Evolutionary conservation across 2,797 vertebrate genomes (phyloP).

Genomic region (Phalloptychus januarius): DNA sequence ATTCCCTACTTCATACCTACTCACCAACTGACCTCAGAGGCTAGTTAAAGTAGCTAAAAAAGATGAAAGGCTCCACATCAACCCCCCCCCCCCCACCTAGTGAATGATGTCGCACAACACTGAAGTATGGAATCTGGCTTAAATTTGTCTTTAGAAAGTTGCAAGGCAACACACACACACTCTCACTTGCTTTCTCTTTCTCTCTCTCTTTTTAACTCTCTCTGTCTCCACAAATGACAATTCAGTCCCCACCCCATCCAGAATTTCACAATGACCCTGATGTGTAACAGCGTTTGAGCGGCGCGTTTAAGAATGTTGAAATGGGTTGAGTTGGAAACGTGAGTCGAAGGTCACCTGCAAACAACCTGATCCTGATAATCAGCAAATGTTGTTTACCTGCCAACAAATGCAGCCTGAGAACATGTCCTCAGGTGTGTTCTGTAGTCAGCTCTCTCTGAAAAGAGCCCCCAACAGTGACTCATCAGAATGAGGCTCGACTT

Average conservation of each 20-base stretch:
- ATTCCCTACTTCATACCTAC: background rate
- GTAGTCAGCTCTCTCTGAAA: background rate
- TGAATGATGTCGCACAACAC: background rate
- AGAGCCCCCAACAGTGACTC: background rate
- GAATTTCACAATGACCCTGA: background rate
- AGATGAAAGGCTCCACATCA: background rate
- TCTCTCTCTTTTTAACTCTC: too few relatives aligned
- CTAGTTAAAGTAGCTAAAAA: background rate
- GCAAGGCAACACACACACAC: background rate
- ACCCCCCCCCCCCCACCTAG: too few relatives aligned
- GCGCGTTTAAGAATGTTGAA: background rate
- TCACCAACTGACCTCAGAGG: background rate
- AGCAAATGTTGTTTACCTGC: slow-evolving; percentile 41
- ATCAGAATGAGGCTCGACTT: background rate
- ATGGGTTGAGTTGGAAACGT: slow-evolving; percentile 19
- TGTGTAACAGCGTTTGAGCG: background rate
- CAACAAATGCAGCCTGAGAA: slow-evolving; percentile 34
- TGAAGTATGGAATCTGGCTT: background rate
- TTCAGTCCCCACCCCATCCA: background rate
- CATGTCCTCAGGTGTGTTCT: slow-evolving; percentile 41
- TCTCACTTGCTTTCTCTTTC: too few relatives aligned
- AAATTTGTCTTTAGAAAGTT: background rate
- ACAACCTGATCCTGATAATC: slow-evolving; percentile 62
- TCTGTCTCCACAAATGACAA: background rate
- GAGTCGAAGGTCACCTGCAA: slow-evolving; percentile 45